phyloP scores from a whole-genome alignment of 2,888 invertebrate genomes.

The Euplexia lucipara region DNA sequence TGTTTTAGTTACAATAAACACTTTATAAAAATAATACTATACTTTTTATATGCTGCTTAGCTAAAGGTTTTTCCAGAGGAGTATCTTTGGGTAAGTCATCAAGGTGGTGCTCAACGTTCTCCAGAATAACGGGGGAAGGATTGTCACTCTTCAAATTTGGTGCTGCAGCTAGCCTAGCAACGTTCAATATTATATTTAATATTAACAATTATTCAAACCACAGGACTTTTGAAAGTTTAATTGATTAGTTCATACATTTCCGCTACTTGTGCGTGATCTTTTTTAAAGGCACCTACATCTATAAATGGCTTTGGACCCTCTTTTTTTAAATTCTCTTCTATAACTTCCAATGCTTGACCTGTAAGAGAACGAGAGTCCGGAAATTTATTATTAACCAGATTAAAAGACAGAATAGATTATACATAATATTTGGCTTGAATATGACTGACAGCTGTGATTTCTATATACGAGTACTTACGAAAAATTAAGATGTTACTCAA shows the following conservation, averaged over 20 bases:
- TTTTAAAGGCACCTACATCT: constrained; percentile 72
- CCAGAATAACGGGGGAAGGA: constrained; percentile 68
- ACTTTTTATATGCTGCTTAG: constrained; percentile 65
- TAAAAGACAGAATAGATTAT: too few relatives aligned
- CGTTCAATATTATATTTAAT: constrained; percentile 2
- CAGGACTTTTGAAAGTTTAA: not conserved
- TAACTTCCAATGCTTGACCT: constrained; percentile 76
- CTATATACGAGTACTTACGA: too few relatives aligned
- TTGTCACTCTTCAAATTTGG: constrained; percentile 68
- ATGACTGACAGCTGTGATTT: too few relatives aligned
- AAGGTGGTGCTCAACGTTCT: constrained; percentile 69
- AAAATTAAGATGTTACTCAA: not conserved
- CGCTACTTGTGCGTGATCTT: constrained; percentile 70
- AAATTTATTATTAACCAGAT: not conserved
- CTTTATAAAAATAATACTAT: too few relatives aligned
- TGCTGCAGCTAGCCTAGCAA: constrained; percentile 70
- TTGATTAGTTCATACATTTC: constrained; percentile 69
- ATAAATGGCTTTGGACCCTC: constrained; percentile 73
- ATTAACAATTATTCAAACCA: not conserved
- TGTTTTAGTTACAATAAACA: constrained; percentile 4
- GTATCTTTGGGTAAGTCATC: constrained; percentile 56
- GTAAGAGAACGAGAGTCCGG: not conserved
- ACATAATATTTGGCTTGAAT: too few relatives aligned
- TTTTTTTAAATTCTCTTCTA: constrained; percentile 71
- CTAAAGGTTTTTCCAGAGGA: constrained; percentile 24